Base-by-base conservation (phyloP, 2,888 invertebrate genomes). In the Papilio elwesi region DNA sequence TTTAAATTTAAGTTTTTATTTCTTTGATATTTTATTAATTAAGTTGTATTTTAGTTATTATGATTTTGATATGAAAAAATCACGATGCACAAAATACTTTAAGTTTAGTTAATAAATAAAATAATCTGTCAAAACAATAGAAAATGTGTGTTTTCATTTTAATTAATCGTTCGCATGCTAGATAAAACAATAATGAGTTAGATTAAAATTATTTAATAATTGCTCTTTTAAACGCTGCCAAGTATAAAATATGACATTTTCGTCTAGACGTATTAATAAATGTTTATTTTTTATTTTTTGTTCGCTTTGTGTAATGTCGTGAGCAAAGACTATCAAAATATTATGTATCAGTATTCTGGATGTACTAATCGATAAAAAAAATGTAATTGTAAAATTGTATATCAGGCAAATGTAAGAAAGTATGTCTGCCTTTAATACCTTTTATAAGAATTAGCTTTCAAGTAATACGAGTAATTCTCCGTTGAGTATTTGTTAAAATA, bases 201-300 rank as follows among this genome's bases (percentile, higher is more conserved):
- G 68, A 68, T 68, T 68, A 26, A 53, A 72, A 72, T 68, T 64
- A 6, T 55, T 47, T 49, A 55, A 65, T 49, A 65, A 65, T 70
- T 70, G 48, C 48, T 65, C 64, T 38, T 55, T 57, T 49, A 16
- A 68, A 62, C 53, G 71, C 7, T 48, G 48, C 63, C n/a, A 53
- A 63, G 47, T 53, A 48, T 48, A 48, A 53, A 26, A 62, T 59
- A 52, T 72, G 5, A 63, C 63, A 48, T 65, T 68, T 68, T 55
- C 11, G 72, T 68, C 68, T 72, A 72, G 68, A 72, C 72, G 7
- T 49, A 72, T 68, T 68, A 64, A 72, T 72, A 64, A 68, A 57
- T 51, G 43, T 55, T 64, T 59, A 16, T 48, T n/a, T 26, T 68
- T 68, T 48, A n/a, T 26, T 67, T 55, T 13, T 57, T 26, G 36